Conservation (phyloP, 92 coral and sea anemone species). For the Phenganax stokvisi region DNA sequence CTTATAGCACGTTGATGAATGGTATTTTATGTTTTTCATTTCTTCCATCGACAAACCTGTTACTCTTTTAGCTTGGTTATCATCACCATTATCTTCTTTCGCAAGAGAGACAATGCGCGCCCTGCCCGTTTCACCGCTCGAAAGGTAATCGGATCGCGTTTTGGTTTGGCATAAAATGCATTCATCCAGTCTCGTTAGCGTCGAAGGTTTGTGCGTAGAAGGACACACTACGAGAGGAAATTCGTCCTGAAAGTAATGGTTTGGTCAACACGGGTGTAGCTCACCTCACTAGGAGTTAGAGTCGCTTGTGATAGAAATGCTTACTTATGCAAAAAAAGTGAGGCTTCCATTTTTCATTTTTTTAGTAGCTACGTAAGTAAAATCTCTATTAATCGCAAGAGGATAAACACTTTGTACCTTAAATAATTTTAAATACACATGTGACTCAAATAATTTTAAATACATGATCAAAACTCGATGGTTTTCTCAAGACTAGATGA, state of each 20-base stretch:
- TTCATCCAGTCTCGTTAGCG: background rate
- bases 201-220: background rate
- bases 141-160: background rate
- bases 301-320: background rate
- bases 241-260: background rate
- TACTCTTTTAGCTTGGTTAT: background rate
- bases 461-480: background rate
- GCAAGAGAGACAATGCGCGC: background rate
- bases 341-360: background rate
- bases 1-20: conserved; percentile 10
- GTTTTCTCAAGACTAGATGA: too few species aligned
- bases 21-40: background rate
- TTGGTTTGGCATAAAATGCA: background rate
- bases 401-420: background rate
- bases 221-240: background rate
- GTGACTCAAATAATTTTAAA: background rate
- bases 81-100: background rate
- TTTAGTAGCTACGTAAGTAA: too few species aligned
- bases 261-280: background rate
- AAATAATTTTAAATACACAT: background rate
- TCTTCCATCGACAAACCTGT: background rate
- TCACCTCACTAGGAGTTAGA: background rate
- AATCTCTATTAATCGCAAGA: too few species aligned
- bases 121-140: conserved; percentile 2
- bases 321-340: background rate